Evolutionary conservation across 2,888 invertebrate species (phyloP).

Genomic region (Callimorpha dominula): DNA sequence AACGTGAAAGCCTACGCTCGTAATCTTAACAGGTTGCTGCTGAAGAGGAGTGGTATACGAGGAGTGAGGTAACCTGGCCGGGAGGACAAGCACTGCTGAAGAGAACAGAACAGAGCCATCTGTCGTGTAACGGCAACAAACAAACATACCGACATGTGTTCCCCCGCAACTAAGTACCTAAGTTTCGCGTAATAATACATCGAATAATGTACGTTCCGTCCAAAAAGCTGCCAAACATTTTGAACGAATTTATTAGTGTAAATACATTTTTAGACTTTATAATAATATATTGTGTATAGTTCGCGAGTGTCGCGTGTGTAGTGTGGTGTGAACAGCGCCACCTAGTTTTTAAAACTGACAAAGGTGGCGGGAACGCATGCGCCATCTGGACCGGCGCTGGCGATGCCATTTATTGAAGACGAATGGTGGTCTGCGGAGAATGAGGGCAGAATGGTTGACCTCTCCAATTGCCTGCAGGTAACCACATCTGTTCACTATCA

Average conservation of each 20-base stretch:
- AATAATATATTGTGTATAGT: conserved; percentile 62
- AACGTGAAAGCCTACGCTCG: conserved; percentile 84
- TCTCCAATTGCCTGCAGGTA: conserved; percentile 95
- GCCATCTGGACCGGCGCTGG: conserved; percentile 89
- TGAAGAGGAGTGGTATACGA: conserved; percentile 78
- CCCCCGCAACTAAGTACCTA: conserved; percentile 74
- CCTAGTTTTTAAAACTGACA: conserved; percentile 80
- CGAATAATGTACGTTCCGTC: conserved; percentile 85
- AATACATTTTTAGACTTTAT: conserved; percentile 68
- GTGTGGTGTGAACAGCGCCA: conserved; percentile 69
- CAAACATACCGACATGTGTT: conserved; percentile 75
- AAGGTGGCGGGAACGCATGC: conserved; percentile 89
- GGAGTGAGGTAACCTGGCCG: conserved; percentile 84
- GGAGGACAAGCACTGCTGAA: conserved; percentile 42
- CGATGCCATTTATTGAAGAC: conserved; percentile 99
- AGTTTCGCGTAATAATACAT: conserved; percentile 69
- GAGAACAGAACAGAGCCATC: conserved; percentile 42
- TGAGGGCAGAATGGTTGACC: conserved; percentile 97
- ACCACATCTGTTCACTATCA: background rate
- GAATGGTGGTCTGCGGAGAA: conserved; percentile 98
- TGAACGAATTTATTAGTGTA: conserved; percentile 83
- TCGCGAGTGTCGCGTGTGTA: conserved; percentile 70
- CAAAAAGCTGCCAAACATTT: conserved; percentile 83
- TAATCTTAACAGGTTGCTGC: conserved; percentile 79
- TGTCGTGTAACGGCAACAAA: conserved; percentile 47